Base-by-base conservation (phyloP, 2,797 vertebrate species). In the Coranthus polyacanthus region DNA sequence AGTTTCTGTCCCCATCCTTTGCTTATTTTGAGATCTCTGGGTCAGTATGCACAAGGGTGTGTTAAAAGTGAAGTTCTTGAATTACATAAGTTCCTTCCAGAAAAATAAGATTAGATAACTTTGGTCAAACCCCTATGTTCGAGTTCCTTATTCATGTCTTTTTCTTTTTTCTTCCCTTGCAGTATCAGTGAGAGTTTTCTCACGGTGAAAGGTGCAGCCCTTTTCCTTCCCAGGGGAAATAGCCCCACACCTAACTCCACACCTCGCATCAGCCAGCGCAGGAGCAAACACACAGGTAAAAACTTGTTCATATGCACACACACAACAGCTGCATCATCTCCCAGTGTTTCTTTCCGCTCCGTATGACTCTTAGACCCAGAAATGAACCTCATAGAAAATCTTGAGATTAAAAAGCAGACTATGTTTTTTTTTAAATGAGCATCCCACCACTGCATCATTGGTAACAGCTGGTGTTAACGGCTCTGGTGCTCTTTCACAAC, bases 101-200 rank as follows among this genome's bases (percentile, higher is more conserved):
- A 61, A 49, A 15, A 12, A 55, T 20, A 18, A 29, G 20, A 59
- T 61, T 6, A 43, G 37, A 65, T 51, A 26, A 51, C 8, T 41
- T 62, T 38, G 16, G 12, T 26, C 15, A 42, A 6, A 29, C 51
- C 18, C 4, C 5, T 36, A 41, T n/a, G n/a, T n/a, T n/a, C n/a
- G n/a, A 11, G 2, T 45, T 65, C 60, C 49, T 2, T 12, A 12
- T 52, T 78, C 11, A 75, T 32, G 34, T 43, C 3, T 56, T 54
- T 46, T 46, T 32, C 16, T 49, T 17, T 67, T 41, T 16, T 68
- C 12, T 45, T 62, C 71, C 43, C 58, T 67, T 67, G 7, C 88
- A 99, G 97, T 89, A 98, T 99, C 94, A 98, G 96, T 16, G 98
- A 99, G 91, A 99, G 96, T 87, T 99, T 99, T 88, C 94, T 99